These are phyloP conservation scores for Platerodrilus igneus DNA, from an alignment of 2,888 invertebrate species.

Conservation along the genomic window DNA sequence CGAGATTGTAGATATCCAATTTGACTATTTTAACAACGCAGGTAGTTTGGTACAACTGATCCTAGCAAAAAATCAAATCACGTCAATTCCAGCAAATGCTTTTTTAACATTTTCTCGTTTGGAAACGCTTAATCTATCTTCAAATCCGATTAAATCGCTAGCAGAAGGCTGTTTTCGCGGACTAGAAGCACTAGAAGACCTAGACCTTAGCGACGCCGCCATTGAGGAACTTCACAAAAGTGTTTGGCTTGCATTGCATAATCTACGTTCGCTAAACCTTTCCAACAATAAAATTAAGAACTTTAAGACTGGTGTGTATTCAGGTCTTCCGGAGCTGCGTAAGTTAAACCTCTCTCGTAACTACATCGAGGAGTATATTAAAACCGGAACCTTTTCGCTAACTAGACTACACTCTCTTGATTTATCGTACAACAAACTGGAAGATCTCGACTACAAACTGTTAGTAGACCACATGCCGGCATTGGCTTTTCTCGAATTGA, in stretches of 20 bases:
- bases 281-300: constrained; percentile 35
- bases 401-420: constrained; percentile 41
- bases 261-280: constrained; percentile 35
- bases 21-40: constrained; percentile 36
- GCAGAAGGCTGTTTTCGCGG: constrained; percentile 34
- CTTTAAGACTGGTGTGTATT: constrained; percentile 39
- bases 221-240: constrained; percentile 33
- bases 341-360: constrained; percentile 38
- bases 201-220: constrained; percentile 38
- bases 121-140: constrained; percentile 34
- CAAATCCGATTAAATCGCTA: constrained; percentile 36
- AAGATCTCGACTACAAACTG: constrained; percentile 39
- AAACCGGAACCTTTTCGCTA: constrained; percentile 39
- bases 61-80: constrained; percentile 36
- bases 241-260: constrained; percentile 34
- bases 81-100: constrained; percentile 26
- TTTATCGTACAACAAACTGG: constrained; percentile 39
- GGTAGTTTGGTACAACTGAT: constrained; percentile 34
- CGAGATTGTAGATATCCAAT: constrained; percentile 30
- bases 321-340: constrained; percentile 40
- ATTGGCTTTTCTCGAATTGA: constrained; percentile 37
- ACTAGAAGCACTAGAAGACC: constrained; percentile 34
- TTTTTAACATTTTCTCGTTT: constrained; percentile 31
- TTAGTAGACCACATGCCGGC: constrained; percentile 39
- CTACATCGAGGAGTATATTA: constrained; percentile 31